A percentile compares a stretch with the other conserved stretches of the same genome.
phyloP scores from a whole-genome alignment of 1,140 invertebrate species.

The Gonatopus flavifemur region DNA sequence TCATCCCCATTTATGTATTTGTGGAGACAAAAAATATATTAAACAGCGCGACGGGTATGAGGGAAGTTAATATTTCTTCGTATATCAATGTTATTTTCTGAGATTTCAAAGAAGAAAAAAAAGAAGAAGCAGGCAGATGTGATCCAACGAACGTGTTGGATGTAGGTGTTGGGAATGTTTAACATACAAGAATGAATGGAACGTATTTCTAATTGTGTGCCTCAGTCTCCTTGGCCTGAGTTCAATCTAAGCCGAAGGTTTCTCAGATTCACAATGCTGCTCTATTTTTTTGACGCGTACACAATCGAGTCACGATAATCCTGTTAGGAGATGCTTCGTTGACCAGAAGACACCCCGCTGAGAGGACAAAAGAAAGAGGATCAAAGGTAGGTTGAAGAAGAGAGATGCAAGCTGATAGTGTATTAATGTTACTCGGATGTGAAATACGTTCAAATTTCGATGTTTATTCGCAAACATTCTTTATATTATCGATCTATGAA shows the following conservation, averaged over 20 bases:
- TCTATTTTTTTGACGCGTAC: slow-evolving; percentile 54
- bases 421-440: no score
- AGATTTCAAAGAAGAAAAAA: no score
- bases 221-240: slow-evolving; percentile 36
- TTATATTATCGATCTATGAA: no score
- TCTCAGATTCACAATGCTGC: slow-evolving; percentile 41
- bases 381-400: slow-evolving; percentile 7
- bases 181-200: slow-evolving; percentile 32
- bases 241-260: slow-evolving; percentile 29
- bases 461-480: no score
- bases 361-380: slow-evolving; percentile 22
- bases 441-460: no score
- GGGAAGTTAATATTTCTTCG: no score
- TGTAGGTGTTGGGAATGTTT: slow-evolving; percentile 26
- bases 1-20: no score
- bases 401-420: no score
- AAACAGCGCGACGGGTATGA: no score
- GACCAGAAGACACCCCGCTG: slow-evolving; percentile 39
- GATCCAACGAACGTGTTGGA: slow-evolving; percentile 28
- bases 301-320: slow-evolving; percentile 55
- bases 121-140: slow-evolving; percentile 14
- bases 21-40: no score
- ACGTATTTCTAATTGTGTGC: slow-evolving; percentile 48
- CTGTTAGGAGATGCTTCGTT: slow-evolving; percentile 50
- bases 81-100: no score